Base-by-base conservation (phyloP, 2,888 invertebrate species). In the Aphodius granarius region DNA sequence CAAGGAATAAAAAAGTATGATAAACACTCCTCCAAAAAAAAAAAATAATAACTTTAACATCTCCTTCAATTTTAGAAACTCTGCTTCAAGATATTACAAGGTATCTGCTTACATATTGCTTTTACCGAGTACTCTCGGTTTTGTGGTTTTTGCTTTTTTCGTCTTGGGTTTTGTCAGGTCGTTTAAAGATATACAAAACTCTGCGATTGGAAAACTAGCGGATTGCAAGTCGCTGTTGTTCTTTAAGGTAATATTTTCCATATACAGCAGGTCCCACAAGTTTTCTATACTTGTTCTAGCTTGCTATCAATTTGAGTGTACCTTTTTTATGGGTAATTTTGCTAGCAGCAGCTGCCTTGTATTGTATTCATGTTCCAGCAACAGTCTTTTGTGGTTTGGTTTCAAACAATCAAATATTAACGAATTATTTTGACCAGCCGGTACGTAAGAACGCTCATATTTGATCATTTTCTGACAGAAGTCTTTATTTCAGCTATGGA, bases 311-410 rank as follows among this genome's bases (percentile, higher is more conserved):
- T 5, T 22, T 76, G 23, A 76, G 77, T n/a, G 21, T 78, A 3
- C 17, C 75, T 6, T 73, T 79, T 65, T 62, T 81, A 20, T 81
- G 81, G 81, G 66, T 78, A 19, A 75, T 80, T 13, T 74, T 81
- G 16, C 64, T 81, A 19, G 64, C 78, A 22, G 76, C 81, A 4
- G 68, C 77, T n/a, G 18, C 77, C 5, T 77, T 79, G 75, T 80
- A 79, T 62, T 43, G 75, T n/a, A 9, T 76, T 16, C 76, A 79
- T 73, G 78, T 80, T 65, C 76, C 79, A 9, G 16, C 77, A 71
- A 75, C 79, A 9, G 75, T 80, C 15, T 20, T 78, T 6, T 82
- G 81, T 71, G 77, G 77, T 43, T 71, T 43, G 43, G 43, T 43
- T 43, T 6, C 43, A 43, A 43, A 43, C 13, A 43, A 43, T 43